A percentile compares a stretch with the other conserved stretches of the same genome.
These are phyloP conservation scores for Hemibagrus guttatus DNA, from an alignment of 2,797 vertebrate species.

Conservation along the genomic window DNA sequence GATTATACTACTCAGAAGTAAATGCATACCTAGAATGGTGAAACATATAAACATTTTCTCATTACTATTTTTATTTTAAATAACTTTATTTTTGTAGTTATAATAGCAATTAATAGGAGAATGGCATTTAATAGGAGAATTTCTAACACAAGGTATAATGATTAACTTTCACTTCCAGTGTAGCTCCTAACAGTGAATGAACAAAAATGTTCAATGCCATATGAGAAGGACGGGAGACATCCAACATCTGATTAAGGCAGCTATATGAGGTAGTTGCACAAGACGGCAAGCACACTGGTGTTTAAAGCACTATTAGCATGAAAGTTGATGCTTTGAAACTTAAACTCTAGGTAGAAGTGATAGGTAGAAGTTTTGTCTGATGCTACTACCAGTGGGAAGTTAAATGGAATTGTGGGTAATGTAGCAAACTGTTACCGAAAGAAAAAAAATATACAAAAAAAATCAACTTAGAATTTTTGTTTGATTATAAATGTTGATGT, in stretches of 20 bases:
- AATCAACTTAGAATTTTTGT: too few relatives aligned
- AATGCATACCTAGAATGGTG: not conserved
- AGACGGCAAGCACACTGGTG: not conserved
- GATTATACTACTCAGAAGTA: not conserved
- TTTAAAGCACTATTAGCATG: not conserved
- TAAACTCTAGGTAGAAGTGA: too few relatives aligned
- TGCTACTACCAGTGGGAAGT: not conserved
- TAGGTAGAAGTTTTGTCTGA: too few relatives aligned
- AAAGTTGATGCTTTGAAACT: not conserved
- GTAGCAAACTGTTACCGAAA: not conserved
- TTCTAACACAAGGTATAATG: not conserved
- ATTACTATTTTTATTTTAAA: too few relatives aligned
- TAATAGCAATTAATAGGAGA: not conserved
- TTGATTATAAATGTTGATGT: not conserved
- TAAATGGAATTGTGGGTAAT: not conserved
- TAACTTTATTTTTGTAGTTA: too few relatives aligned
- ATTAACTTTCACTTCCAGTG: not conserved
- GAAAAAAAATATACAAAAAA: not conserved
- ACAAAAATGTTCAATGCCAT: not conserved
- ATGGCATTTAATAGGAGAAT: not conserved
- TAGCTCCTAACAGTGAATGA: not conserved
- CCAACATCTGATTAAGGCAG: not conserved
- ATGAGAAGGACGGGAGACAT: not conserved
- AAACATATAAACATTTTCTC: not conserved
- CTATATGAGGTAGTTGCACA: not conserved